Evolutionary conservation across 2,888 invertebrate species (phyloP).

Genomic region (Drosophila pseudotakahashii): DNA sequence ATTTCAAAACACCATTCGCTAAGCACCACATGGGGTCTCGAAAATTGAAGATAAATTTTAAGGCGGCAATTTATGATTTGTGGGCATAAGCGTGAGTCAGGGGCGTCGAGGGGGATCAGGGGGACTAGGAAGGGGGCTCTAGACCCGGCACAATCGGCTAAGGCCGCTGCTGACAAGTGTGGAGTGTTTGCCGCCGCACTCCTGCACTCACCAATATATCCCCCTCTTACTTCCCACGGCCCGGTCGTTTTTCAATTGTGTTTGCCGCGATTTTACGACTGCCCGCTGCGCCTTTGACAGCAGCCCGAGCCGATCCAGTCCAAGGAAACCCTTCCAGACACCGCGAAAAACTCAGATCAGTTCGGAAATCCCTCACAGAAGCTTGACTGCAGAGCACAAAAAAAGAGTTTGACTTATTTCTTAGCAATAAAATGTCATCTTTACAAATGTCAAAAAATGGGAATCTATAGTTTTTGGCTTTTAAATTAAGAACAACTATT

Average conservation of each 20-base stretch:
- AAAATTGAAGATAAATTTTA: slow-evolving; percentile 84
- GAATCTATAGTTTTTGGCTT: no score
- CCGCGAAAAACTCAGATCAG: background rate
- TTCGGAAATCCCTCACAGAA: no score
- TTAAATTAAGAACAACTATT: no score
- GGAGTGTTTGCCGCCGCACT: slow-evolving; percentile 79
- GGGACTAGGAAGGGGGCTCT: background rate
- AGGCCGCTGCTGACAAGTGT: slow-evolving; percentile 77
- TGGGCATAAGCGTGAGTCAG: slow-evolving; percentile 79
- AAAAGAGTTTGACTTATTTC: no score
- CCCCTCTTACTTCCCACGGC: slow-evolving; percentile 5
- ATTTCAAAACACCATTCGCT: slow-evolving; percentile 71
- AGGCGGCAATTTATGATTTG: slow-evolving; percentile 85
- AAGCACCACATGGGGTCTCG: slow-evolving; percentile 82
- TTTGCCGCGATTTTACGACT: slow-evolving; percentile 67
- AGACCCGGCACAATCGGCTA: slow-evolving; percentile 55
- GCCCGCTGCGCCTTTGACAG: slow-evolving; percentile 76
- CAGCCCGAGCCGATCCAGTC: slow-evolving; percentile 44
- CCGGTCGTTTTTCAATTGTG: slow-evolving; percentile 68
- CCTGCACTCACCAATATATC: slow-evolving; percentile 66
- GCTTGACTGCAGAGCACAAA: no score
- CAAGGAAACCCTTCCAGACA: slow-evolving; percentile 17
- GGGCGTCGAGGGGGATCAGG: slow-evolving; percentile 3
- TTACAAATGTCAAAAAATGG: background rate
- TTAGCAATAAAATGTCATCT: background rate